Conservation (phyloP, 2,888 invertebrate species). For the Drosophila formosana region DNA sequence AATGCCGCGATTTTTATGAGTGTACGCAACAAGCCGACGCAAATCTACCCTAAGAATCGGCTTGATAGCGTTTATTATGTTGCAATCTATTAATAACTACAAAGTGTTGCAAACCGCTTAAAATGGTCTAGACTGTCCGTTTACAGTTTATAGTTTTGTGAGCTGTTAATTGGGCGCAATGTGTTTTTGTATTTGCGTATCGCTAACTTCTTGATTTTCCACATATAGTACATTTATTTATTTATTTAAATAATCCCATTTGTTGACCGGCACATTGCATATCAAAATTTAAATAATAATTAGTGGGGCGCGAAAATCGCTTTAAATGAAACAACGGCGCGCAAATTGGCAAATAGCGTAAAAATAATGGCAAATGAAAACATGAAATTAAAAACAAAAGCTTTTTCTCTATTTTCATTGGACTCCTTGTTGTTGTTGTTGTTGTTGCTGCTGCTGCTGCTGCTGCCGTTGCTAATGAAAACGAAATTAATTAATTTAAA, state of each 20-base stretch:
- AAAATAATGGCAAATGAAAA: slow-evolving; percentile 69
- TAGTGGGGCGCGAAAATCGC: slow-evolving; percentile 74
- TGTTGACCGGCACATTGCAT: slow-evolving; percentile 46
- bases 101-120: background rate
- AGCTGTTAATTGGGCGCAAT: slow-evolving; percentile 55
- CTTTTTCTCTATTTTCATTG: slow-evolving; percentile 23
- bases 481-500: slow-evolving; percentile 76
- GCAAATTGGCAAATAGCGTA: slow-evolving; percentile 68
- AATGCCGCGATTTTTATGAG: background rate
- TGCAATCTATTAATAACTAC: background rate
- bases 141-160: slow-evolving; percentile 18
- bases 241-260: slow-evolving; percentile 78
- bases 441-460: slow-evolving; percentile 2
- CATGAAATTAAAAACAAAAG: slow-evolving; percentile 71
- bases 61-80: background rate
- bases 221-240: slow-evolving; percentile 59
- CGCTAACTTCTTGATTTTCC: slow-evolving; percentile 64
- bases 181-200: slow-evolving; percentile 35
- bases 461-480: slow-evolving; percentile 64
- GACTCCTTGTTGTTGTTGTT: slow-evolving; percentile 4
- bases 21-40: slow-evolving; percentile 10
- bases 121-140: background rate
- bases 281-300: slow-evolving; percentile 80
- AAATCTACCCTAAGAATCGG: slow-evolving; percentile 18
- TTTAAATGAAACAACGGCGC: slow-evolving; percentile 66